A percentile compares a stretch with the other conserved stretches of the same genome.
Conservation (phyloP, 2,888 invertebrate species). For the Philaethria dido region DNA sequence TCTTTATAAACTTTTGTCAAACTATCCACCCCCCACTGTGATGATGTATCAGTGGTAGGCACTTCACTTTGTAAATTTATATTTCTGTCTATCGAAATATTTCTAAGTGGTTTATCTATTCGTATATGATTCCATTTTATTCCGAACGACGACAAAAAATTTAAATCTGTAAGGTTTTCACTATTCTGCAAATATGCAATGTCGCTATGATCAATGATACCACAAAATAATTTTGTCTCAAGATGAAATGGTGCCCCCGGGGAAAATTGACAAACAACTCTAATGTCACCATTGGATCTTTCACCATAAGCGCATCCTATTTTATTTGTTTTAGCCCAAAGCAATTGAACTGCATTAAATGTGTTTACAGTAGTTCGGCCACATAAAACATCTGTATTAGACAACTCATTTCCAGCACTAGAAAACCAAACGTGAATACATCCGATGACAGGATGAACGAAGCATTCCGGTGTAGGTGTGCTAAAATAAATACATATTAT, state of each 20-base stretch:
- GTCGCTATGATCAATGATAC: constrained; percentile 58
- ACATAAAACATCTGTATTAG: constrained; percentile 62
- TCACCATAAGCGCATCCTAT: constrained; percentile 71
- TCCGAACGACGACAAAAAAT: constrained; percentile 53
- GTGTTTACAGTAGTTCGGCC: constrained; percentile 62
- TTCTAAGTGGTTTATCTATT: neutral
- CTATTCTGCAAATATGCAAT: constrained; percentile 40
- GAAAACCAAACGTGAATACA: constrained; percentile 73
- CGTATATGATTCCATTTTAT: constrained; percentile 44
- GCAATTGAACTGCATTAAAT: constrained; percentile 64
- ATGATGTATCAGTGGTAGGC: neutral
- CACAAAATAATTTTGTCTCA: constrained; percentile 63
- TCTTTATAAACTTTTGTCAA: constrained; percentile 57
- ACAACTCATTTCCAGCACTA: constrained; percentile 59
- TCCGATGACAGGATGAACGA: constrained; percentile 64
- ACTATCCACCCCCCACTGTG: constrained; percentile 56
- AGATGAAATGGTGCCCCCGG: constrained; percentile 71
- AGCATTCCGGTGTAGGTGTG: constrained; percentile 67
- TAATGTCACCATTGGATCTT: constrained; percentile 58
- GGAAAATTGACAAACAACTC: constrained; percentile 72
- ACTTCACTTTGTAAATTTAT: neutral
- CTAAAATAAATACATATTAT: constrained; percentile 53
- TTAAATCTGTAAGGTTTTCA: constrained; percentile 31
- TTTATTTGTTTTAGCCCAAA: constrained; percentile 72
- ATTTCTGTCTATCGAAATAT: neutral